Evolutionary conservation across 2,113 vertebrate genomes (phyloP), one percentile per base, ranked within the genome.

Genomic region (Ophiodon elongatus): DNA sequence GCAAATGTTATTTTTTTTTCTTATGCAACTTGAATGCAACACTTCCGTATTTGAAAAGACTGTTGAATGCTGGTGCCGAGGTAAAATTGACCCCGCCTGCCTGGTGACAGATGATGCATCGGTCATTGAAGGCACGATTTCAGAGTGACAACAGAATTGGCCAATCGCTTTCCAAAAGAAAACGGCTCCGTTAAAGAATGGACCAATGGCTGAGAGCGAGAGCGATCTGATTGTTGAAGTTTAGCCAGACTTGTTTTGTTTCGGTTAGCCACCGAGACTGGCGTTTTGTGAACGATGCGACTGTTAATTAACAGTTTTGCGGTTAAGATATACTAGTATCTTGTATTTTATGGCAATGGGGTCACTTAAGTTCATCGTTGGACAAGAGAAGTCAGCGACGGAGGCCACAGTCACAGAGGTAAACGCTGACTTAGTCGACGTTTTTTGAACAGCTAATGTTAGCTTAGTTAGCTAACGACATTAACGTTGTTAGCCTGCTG

Each of bases 381-480:
- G 85, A 74, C 65, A 74, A 43, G 88, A 91, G 52, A 80, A 57
- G 68, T 50, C 86, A 54, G 84, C 78, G 56, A 80, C 89, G 29
- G 72, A 77, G 75, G 80, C 90, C 25, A 82, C 88, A 73, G 75
- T 74, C 39, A 29, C 69, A 54, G 92, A 95, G 94, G 94, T 95
- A 93, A 88, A 2, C 45, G 39, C 27, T 27, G 31, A 35, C 11
- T 21, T n/a, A 39, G 25, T 25, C 41, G 15, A 75, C 2, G 64
- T 9, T 57, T 37, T 41, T 76, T 47, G 8, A 4, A 57, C 33
- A 35, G 70, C 76, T 35, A 37, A 52, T 4, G 37, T 57, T 77
- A 76, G 65, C 19, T 15, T 68, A 56, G 25, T 29, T 31, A 39
- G 69, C 17, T 41, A 62, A 39, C 31, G 56, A n/a, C 8, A 2